A percentile compares a stretch with the other conserved stretches of the same genome.
These are phyloP conservation scores for Spisula solida DNA, from an alignment of 2,888 invertebrate species.

Conservation along the genomic window DNA sequence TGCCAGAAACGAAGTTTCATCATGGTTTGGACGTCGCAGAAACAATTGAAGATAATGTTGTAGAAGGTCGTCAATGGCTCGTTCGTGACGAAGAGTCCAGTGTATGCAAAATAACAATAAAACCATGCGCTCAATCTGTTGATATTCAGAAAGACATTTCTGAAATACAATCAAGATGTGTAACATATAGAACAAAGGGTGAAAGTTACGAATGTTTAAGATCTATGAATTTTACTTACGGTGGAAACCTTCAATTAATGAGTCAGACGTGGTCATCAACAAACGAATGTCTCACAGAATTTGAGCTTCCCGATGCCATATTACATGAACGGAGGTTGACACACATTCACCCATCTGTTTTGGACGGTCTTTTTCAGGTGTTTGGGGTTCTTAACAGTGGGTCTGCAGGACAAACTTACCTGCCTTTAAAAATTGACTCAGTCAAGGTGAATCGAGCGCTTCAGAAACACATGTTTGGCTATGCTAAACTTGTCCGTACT, in stretches of 20 bases:
- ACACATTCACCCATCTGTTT: constrained; percentile 70
- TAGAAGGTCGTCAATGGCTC: background rate
- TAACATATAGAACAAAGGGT: background rate
- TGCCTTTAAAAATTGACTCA: constrained; percentile 56
- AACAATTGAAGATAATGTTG: background rate
- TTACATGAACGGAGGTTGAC: constrained; percentile 53
- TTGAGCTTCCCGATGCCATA: constrained; percentile 55
- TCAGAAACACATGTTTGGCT: constrained; percentile 68
- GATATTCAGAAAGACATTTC: background rate
- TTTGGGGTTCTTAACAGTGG: constrained; percentile 48
- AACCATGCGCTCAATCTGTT: background rate
- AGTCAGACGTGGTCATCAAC: constrained; percentile 42
- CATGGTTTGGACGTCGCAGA: background rate
- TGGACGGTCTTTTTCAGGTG: constrained; percentile 72
- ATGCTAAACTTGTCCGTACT: constrained; percentile 60
- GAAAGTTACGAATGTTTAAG: constrained; percentile 50
- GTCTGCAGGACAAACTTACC: background rate
- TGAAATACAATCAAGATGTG: constrained; percentile 40
- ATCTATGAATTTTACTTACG: constrained; percentile 48
- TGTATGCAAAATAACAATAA: background rate
- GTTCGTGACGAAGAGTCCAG: background rate
- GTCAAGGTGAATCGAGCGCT: constrained; percentile 52
- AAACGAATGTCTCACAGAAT: constrained; percentile 66
- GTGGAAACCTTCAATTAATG: constrained; percentile 45
- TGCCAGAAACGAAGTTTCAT: background rate